Evolutionary conservation across 2,113 vertebrate species (phyloP).

Genomic region (Urocynchramus pylzowi): DNA sequence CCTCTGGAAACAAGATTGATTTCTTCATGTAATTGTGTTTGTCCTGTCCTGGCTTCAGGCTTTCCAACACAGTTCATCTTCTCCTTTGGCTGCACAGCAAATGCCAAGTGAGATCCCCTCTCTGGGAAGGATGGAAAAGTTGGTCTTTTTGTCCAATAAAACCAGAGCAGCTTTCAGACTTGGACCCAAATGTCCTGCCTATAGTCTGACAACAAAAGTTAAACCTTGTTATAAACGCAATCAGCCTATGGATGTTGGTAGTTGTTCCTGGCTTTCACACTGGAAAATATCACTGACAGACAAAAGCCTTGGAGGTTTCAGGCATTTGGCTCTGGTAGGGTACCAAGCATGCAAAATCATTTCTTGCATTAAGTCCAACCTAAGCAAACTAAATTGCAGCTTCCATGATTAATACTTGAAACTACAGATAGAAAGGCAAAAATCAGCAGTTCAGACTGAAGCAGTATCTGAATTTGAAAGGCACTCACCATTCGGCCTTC

Average conservation of each 20-base stretch:
- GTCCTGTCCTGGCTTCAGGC: neutral
- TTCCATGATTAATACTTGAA: slow-evolving; percentile 1
- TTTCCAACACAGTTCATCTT: neutral
- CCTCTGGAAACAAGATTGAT: neutral
- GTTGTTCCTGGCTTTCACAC: neutral
- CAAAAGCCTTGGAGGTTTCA: neutral
- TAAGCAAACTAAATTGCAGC: slow-evolving; percentile 9
- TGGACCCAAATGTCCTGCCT: neutral
- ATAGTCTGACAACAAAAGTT: neutral
- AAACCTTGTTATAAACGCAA: neutral
- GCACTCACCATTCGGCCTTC: neutral
- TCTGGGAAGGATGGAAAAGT: neutral
- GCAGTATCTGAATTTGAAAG: slow-evolving; percentile 10
- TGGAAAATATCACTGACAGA: slow-evolving; percentile 15
- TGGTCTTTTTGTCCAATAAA: neutral
- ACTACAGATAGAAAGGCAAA: neutral
- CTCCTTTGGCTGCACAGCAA: neutral
- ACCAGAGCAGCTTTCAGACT: neutral
- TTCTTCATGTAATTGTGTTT: neutral
- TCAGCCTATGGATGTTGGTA: neutral
- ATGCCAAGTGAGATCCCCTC: neutral
- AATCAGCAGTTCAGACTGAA: neutral
- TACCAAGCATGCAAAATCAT: neutral
- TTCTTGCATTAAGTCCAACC: neutral
- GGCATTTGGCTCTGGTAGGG: neutral